phyloP scores from a whole-genome alignment of 1,140 invertebrate genomes.

The Leptoteleia sp. region DNA sequence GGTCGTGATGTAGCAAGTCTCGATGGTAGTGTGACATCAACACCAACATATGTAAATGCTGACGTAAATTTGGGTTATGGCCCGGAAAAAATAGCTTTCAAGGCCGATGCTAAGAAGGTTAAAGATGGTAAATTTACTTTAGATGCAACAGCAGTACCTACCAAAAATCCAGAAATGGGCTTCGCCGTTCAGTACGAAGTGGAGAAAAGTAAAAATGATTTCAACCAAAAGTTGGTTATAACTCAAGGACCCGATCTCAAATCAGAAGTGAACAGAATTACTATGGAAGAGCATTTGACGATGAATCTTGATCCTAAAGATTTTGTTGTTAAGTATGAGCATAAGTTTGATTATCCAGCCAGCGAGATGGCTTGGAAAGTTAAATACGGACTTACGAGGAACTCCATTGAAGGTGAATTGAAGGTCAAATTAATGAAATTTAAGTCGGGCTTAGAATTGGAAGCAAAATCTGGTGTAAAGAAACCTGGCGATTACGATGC shows the following conservation, averaged over 20 bases:
- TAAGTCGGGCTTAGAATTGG: slow-evolving; percentile 82
- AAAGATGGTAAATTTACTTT: slow-evolving; percentile 59
- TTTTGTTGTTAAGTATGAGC: slow-evolving; percentile 76
- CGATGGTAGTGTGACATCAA: slow-evolving; percentile 81
- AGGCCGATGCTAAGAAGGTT: slow-evolving; percentile 72
- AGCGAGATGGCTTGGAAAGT: slow-evolving; percentile 79
- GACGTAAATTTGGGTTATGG: slow-evolving; percentile 82
- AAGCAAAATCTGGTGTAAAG: slow-evolving; percentile 81
- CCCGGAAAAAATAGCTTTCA: slow-evolving; percentile 79
- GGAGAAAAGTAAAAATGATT: slow-evolving; percentile 62
- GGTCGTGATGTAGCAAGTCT: slow-evolving; percentile 78
- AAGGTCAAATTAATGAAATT: slow-evolving; percentile 81
- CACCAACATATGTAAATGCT: slow-evolving; percentile 73
- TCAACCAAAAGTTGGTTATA: slow-evolving; percentile 82
- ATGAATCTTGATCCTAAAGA: slow-evolving; percentile 72
- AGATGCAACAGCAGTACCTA: slow-evolving; percentile 68
- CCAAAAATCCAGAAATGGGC: slow-evolving; percentile 83
- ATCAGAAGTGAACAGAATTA: slow-evolving; percentile 82
- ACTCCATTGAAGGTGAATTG: slow-evolving; percentile 81
- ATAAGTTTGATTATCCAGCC: slow-evolving; percentile 82
- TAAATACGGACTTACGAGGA: slow-evolving; percentile 81
- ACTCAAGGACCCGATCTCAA: slow-evolving; percentile 84
- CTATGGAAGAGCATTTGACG: slow-evolving; percentile 78
- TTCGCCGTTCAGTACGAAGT: slow-evolving; percentile 82
- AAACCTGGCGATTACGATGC: slow-evolving; percentile 83